These are phyloP conservation scores for Parazoanthus darwini DNA, from an alignment of 92 coral and sea anemone species.

Conservation along the genomic window DNA sequence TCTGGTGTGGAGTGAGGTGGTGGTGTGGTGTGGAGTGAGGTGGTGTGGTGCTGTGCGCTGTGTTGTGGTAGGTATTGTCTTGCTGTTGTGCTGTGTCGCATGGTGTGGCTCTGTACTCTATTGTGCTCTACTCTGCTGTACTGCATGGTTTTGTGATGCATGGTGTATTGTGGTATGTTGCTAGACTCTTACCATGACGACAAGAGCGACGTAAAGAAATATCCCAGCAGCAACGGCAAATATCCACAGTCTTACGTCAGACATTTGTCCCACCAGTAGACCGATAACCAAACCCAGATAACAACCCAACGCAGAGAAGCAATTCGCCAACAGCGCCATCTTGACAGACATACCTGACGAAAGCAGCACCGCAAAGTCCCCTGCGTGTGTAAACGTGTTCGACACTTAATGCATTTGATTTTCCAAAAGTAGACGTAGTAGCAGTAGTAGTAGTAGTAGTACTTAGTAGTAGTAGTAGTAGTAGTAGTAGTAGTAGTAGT, in stretches of 20 bases:
- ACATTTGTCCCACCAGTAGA: background rate
- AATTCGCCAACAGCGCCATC: constrained; percentile 7
- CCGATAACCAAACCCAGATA: background rate
- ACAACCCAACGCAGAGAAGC: background rate
- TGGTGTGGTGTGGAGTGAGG: background rate
- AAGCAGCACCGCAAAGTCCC: constrained; percentile 2
- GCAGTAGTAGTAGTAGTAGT: no score
- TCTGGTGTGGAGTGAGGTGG: no score
- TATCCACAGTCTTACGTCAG: background rate
- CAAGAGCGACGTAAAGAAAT: constrained; percentile 47
- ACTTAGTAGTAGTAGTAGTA: no score
- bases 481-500: no score
- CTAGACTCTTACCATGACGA: constrained; percentile 36
- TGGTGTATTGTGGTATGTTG: background rate
- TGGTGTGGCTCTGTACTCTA: background rate
- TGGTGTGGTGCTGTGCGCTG: background rate
- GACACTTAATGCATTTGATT: background rate
- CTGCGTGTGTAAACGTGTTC: background rate
- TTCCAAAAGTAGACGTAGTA: no score
- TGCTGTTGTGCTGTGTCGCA: background rate
- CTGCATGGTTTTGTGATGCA: background rate
- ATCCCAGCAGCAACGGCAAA: constrained; percentile 24
- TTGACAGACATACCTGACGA: constrained; percentile 11
- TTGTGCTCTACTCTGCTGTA: background rate
- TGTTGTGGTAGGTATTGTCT: background rate